Base-by-base conservation (phyloP, 1,140 invertebrate genomes). In the Coboldia fuscipes region DNA sequence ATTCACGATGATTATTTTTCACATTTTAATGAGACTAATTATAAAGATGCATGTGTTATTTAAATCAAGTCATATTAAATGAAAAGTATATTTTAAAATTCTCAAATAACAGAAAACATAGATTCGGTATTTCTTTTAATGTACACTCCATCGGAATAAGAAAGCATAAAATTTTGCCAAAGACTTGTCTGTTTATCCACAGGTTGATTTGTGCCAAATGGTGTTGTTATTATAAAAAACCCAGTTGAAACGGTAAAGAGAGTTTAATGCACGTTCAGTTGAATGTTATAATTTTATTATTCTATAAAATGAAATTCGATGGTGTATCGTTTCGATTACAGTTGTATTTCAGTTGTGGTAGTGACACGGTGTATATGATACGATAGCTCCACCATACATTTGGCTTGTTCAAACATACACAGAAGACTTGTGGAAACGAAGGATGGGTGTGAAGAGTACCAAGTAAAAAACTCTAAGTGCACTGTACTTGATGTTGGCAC, bases 1-100 rank as follows among this genome's bases (percentile, higher is more conserved):
- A 60, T 83, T 34, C 80, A 84, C 44, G 80, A 86, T 44, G 76
- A 83, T 51, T 86, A 84, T 51, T 86, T 86, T 48, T 51, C 61
- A 7, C 54, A 63, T 10, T 75, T 86, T 24, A 84, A 84, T 49
- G 72, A 72, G 4, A 79, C 73, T 9, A 86, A 86, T 59, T 81
- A 76, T 45, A 84, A 83, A 54, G 80, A 84, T 44, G 78, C 80
- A 4, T 86, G 80, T 42, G 23, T 18, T 12, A n/a, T 5, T 12
- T 12, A 7, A 7, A 15, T 12, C 7, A 7, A 12, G 6, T 30
- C 28, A 30, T 6, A 30, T n/a, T 13, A 15, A 12, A n/a, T 12
- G 10, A 12, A 16, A n/a, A 12, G 28, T 12, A 30, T n/a, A 15
- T 30, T n/a, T 12, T 12, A 7, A 45, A 50, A 22, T 20, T 24